phyloP scores from a whole-genome alignment of 2,113 vertebrate genomes.

The Onychorhynchus coronatus region DNA sequence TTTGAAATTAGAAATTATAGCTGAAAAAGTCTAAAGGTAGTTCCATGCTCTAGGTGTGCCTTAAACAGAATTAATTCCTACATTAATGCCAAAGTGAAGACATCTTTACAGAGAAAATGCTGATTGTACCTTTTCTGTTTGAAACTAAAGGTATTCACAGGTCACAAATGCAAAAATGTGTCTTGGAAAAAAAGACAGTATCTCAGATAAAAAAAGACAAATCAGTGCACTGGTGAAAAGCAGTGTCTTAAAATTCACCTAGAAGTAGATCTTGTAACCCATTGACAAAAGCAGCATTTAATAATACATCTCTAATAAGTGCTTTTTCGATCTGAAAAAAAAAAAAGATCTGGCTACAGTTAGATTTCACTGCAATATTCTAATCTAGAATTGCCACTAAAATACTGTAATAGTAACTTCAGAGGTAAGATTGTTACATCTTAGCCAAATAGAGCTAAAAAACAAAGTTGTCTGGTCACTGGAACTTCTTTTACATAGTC shows the following conservation, averaged over 20 bases:
- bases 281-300: not conserved
- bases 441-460: not conserved
- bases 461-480: not conserved
- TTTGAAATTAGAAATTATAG: not conserved
- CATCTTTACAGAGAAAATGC: not conserved
- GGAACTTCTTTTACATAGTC: not conserved
- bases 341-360: not conserved
- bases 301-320: not conserved
- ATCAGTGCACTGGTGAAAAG: not conserved
- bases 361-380: not conserved
- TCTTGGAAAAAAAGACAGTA: not conserved
- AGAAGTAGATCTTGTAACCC: not conserved
- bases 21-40: not conserved
- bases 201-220: not conserved
- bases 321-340: not conserved
- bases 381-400: not conserved
- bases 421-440: not conserved
- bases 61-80: not conserved
- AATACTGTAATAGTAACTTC: not conserved
- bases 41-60: not conserved
- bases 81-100: not conserved
- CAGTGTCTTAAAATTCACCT: not conserved
- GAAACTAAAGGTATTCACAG: not conserved
- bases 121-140: not conserved
- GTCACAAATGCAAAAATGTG: not conserved